A percentile compares a stretch with the other conserved stretches of the same genome.
Evolutionary conservation across 2,888 invertebrate genomes (phyloP).

Genomic region (Dioctria rufipes): DNA sequence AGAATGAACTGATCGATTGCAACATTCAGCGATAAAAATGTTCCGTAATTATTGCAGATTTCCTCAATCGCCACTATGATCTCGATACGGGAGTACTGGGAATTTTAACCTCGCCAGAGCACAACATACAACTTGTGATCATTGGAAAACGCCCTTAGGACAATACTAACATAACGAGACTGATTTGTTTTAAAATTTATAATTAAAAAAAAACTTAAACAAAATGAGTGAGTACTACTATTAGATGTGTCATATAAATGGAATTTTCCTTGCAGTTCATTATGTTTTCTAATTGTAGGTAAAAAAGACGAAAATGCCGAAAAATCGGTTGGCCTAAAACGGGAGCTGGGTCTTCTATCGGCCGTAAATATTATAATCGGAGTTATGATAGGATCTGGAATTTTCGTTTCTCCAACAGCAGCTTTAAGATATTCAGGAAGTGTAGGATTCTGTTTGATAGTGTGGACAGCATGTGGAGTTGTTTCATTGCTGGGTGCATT

Average conservation of each 20-base stretch:
- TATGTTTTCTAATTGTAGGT: background rate
- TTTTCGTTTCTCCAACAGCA: conserved; percentile 87
- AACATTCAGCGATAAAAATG: conserved; percentile 28
- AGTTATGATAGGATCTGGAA: conserved; percentile 93
- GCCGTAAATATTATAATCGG: conserved; percentile 88
- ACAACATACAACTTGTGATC: background rate
- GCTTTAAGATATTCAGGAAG: conserved; percentile 83
- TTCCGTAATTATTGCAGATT: conserved; percentile 34
- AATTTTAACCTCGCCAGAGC: background rate
- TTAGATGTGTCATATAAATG: background rate
- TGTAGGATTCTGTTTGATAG: conserved; percentile 82
- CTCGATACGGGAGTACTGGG: conserved; percentile 18
- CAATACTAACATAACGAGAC: conserved; percentile 2
- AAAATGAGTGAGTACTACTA: conserved; percentile 37
- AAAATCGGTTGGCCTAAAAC: conserved; percentile 77
- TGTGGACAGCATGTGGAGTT: conserved; percentile 85
- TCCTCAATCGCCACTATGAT: conserved; percentile 28
- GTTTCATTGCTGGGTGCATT: conserved; percentile 85
- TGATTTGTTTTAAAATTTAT: conserved; percentile 36
- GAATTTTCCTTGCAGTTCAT: no score
- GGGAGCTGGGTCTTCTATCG: conserved; percentile 85
- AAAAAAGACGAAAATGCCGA: conserved; percentile 60
- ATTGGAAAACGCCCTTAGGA: background rate
- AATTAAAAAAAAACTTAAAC: conserved; percentile 10
- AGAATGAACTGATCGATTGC: conserved; percentile 19